Percentiles rank a stretch among this genome's conserved stretches.
Conservation (phyloP, 2,797 vertebrate genomes). For the Petrocephalus schoutedeni region DNA sequence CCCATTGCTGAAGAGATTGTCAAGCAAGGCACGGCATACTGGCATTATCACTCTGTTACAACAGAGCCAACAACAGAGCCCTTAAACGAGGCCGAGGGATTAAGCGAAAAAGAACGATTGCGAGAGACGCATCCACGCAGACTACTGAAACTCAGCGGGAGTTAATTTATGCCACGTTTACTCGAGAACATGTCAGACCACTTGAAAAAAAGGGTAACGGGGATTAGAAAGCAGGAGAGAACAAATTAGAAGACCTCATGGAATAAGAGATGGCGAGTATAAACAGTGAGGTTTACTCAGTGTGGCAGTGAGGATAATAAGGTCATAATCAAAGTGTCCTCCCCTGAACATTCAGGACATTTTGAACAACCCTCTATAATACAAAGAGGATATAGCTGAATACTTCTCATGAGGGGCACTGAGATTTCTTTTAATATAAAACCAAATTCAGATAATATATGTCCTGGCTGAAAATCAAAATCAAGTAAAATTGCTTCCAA, state of each 20-base stretch:
- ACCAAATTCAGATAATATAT: neutral
- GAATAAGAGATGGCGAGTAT: neutral
- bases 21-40: neutral
- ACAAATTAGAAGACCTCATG: neutral
- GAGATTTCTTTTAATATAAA: neutral
- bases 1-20: neutral
- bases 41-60: neutral
- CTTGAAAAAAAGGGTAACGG: constrained; percentile 6
- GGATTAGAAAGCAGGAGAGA: neutral
- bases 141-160: neutral
- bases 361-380: neutral
- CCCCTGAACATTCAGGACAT: neutral
- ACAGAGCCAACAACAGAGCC: neutral
- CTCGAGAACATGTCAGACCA: neutral
- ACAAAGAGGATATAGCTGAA: neutral
- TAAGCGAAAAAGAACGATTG: neutral
- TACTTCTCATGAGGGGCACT: neutral
- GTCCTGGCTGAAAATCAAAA: neutral
- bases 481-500: neutral
- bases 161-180: constrained; percentile 1
- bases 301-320: neutral
- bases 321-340: neutral
- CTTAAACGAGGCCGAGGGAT: neutral
- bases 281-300: neutral
- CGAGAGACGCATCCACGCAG: neutral